These are phyloP conservation scores for Karalla daura DNA, from an alignment of 2,797 vertebrate species.

Conservation along the genomic window DNA sequence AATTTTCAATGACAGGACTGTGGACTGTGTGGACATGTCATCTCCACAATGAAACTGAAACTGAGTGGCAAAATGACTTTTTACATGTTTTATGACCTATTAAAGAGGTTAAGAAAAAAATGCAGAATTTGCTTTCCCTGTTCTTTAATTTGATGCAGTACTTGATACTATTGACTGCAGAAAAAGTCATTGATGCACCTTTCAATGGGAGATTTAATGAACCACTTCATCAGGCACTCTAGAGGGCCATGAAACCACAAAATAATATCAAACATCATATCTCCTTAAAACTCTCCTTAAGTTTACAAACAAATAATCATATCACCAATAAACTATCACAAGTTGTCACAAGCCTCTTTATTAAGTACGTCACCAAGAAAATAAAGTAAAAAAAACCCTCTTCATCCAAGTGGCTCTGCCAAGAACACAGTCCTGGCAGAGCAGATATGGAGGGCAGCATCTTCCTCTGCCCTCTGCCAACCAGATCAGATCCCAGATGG, in stretches of 20 bases:
- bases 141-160: too few species aligned
- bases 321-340: constrained; percentile 37
- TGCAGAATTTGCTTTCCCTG: too few species aligned
- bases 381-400: constrained; percentile 21
- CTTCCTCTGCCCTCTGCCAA: constrained; percentile 55
- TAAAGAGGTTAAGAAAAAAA: too few species aligned
- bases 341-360: constrained; percentile 52
- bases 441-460: constrained; percentile 44
- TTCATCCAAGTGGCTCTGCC: constrained; percentile 42
- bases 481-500: constrained; percentile 68
- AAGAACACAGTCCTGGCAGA: constrained; percentile 53
- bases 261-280: not conserved
- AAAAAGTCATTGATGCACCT: too few species aligned
- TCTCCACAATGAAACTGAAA: too few species aligned
- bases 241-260: not conserved
- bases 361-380: constrained; percentile 52
- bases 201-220: not conserved
- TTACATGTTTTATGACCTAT: too few species aligned
- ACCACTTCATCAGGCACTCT: not conserved
- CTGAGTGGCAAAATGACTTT: too few species aligned
- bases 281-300: too few species aligned
- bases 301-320: constrained; percentile 34
- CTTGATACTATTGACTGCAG: too few species aligned
- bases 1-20: too few species aligned
- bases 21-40: too few species aligned